Conservation (phyloP, 2,797 vertebrate genomes). For the Botia kubotai region DNA sequence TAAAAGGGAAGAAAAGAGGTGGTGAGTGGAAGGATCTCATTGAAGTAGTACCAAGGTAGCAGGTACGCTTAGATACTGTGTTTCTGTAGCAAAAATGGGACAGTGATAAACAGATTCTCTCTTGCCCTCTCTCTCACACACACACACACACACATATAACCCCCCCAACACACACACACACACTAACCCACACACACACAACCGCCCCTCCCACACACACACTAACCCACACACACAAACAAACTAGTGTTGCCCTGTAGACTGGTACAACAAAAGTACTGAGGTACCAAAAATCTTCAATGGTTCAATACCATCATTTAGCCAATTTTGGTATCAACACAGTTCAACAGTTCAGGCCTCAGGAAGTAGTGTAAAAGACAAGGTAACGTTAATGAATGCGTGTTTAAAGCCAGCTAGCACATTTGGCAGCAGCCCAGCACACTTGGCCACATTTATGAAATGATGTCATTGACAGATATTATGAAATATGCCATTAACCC, state of each 20-base stretch:
- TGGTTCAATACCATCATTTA: neutral
- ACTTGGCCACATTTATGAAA: slow-evolving; percentile 26
- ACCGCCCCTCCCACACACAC: neutral
- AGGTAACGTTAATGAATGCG: neutral
- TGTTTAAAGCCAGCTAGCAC: neutral
- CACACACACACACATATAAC: neutral
- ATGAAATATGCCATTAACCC: neutral
- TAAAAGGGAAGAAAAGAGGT: slow-evolving; percentile 45
- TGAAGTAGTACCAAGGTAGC: neutral
- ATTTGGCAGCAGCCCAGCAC: slow-evolving; percentile 17
- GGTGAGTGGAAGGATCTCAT: neutral
- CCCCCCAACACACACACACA: neutral
- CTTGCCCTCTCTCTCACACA: neutral
- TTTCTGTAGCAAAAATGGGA: neutral
- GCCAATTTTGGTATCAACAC: neutral
- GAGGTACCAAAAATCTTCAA: neutral
- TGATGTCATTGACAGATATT: neutral
- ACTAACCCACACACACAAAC: neutral
- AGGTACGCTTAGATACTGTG: neutral
- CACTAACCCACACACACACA: neutral
- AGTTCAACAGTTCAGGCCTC: slow-evolving; percentile 4
- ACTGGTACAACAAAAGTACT: neutral
- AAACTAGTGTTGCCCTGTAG: neutral
- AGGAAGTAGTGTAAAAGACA: neutral
- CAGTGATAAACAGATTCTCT: neutral